Base-by-base conservation (phyloP, 1,140 invertebrate genomes). In the Drosophila ficusphila region DNA sequence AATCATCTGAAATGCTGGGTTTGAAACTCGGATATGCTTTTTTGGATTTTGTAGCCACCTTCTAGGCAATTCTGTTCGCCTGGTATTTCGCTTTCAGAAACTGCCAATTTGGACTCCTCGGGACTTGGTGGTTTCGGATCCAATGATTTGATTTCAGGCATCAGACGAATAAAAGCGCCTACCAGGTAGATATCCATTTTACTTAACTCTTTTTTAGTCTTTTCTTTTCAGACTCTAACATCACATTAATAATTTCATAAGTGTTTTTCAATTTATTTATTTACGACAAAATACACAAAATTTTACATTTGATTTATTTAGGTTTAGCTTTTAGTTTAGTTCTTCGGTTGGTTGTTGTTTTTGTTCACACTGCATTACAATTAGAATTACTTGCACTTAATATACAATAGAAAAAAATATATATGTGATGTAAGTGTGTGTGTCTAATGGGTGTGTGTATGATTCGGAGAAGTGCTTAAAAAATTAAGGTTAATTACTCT, bases 211-310 rank as follows among this genome's bases (percentile, higher is more conserved):
- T n/a, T n/a, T n/a, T n/a, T n/a, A n/a, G n/a, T n/a, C n/a, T n/a
- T n/a, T n/a, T n/a, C n/a, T n/a, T n/a, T n/a, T n/a, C n/a, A n/a
- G n/a, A n/a, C n/a, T n/a, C n/a, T n/a, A n/a, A n/a, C n/a, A n/a
- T n/a, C n/a, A n/a, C n/a, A 16, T 25, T 7, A 8, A 27, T 29
- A 8, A 36, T 9, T 36, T 2, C 7, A 29, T 51, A 47, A 11
- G 11, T 69, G 41, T 51, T 42, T 65, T 74, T 79, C 16, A 69
- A 79, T 85, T 86, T 86, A 85, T 85, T 85, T 85, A 85, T 85
- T 85, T 85, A 85, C 81, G 81, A 85, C 81, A 85, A 85, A 85
- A 85, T 85, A 85, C 81, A 85, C 81, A 85, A 85, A 86, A 85
- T 61, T 76, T 76, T 73, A 72, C 67, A 85, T 86, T 85, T 79